Conservation (phyloP, 2,113 vertebrate genomes). For the Chaetorhynchus papuensis region DNA sequence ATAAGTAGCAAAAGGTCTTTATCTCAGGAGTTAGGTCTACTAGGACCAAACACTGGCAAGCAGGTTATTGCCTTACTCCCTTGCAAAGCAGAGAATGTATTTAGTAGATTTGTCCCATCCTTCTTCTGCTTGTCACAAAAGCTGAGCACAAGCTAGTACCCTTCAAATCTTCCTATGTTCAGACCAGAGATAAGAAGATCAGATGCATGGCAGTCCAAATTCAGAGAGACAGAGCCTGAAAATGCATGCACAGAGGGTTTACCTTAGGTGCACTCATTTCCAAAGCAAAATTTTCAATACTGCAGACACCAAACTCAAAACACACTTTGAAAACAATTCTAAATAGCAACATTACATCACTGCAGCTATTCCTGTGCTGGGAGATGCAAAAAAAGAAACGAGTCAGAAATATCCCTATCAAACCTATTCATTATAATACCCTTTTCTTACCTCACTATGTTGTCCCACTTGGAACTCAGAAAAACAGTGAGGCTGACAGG, state of each 20-base stretch:
- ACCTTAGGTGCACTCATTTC: conserved; percentile 29
- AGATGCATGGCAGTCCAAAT: background rate
- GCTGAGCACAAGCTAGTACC: background rate
- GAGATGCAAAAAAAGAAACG: background rate
- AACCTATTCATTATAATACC: background rate
- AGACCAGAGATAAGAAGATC: background rate
- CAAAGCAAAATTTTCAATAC: background rate
- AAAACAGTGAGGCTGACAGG: background rate
- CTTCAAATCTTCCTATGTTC: background rate
- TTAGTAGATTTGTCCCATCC: background rate
- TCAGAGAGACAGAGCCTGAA: background rate
- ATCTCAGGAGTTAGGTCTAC: background rate
- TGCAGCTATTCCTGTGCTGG: conserved; percentile 27
- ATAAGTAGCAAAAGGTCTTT: background rate
- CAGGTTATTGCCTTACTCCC: background rate
- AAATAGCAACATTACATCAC: conserved; percentile 41
- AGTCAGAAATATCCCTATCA: conserved; percentile 23
- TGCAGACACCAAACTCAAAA: conserved; percentile 15
- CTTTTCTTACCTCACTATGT: background rate
- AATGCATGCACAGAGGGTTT: background rate
- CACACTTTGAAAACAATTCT: conserved; percentile 23
- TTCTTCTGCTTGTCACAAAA: background rate
- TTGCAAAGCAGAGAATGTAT: background rate
- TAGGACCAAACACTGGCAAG: background rate
- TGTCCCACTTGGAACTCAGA: background rate